Evolutionary conservation across 2,113 vertebrate species (phyloP), one percentile per base, ranked within the genome.

Genomic region (Heterochromis multidens): DNA sequence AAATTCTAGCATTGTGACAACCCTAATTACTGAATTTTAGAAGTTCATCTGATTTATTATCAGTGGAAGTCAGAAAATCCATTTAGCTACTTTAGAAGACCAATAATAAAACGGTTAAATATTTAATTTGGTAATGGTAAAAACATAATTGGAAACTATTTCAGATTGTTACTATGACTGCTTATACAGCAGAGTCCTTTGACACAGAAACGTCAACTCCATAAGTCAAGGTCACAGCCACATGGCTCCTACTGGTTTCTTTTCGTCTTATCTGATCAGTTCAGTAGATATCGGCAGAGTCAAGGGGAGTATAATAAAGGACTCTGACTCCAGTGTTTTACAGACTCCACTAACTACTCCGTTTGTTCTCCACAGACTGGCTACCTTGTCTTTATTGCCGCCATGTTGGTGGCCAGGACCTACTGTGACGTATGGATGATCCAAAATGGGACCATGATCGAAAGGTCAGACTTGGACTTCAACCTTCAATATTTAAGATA

Each of bases 371-470:
- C 87, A 79, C 89, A 99, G 99, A 97, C 97, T 25, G 97, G 97
- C 77, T 99, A 98, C 95, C 96, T 99, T 83, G 2, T 98, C 88
- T 92, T 99, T 52, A 99, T 99, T 84, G 98, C 98, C 52, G 92
- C 95, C 80, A 99, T 97, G 97, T 95, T 99, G 91, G 96, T 99
- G 62, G 90, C 97, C 82, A 96, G 99, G 86, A 99, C 99, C 3
- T 99, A 99, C 59, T 99, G 98, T 94, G 99, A 99, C 52, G 98
- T 99, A 67, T 99, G 98, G 99, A 99, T 99, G 98, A 99, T 99
- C 96, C 98, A 99, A 81, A 99, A 99, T 78, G 98, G 98, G 76
- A 99, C 99, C 70, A 97, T 99, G 94, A 99, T 99, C 90, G 98
- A 99, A 97, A 99, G 99, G 99, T 99, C 96, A 81, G 80, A 9